phyloP scores from a whole-genome alignment of 2,888 invertebrate genomes.

The Anticlea derivata region DNA sequence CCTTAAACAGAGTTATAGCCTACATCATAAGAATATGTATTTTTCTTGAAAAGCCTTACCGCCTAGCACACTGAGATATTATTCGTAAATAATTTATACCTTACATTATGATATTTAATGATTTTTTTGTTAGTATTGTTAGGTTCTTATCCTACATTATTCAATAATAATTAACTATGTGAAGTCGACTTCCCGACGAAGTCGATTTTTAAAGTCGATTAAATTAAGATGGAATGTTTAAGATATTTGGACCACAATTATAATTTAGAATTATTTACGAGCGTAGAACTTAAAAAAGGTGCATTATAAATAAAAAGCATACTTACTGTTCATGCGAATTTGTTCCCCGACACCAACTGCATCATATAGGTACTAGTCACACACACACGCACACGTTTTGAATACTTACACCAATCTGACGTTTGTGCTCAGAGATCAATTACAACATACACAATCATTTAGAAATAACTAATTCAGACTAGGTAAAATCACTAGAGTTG shows the following conservation, averaged over 20 bases:
- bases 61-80: constrained; percentile 30
- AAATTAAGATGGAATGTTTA: constrained; percentile 10
- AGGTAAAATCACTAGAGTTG: too few species aligned
- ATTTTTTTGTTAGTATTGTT: constrained; percentile 23
- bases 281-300: constrained; percentile 22
- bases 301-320: constrained; percentile 46
- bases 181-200: background rate
- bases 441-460: background rate
- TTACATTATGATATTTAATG: constrained; percentile 14
- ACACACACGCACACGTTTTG: constrained; percentile 47
- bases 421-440: constrained; percentile 74
- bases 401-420: constrained; percentile 59
- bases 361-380: constrained; percentile 40
- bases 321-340: constrained; percentile 60
- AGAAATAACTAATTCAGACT: too few species aligned
- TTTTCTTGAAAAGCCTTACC: constrained; percentile 38
- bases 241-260: constrained; percentile 27
- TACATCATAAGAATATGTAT: constrained; percentile 81
- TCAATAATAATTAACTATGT: background rate
- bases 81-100: background rate
- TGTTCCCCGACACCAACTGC: constrained; percentile 81
- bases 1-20: constrained; percentile 73
- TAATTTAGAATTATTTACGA: constrained; percentile 31
- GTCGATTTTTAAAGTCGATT: background rate
- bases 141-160: background rate